phyloP scores from a whole-genome alignment of 2,888 invertebrate genomes.

The Acanthosepion lycidas region DNA sequence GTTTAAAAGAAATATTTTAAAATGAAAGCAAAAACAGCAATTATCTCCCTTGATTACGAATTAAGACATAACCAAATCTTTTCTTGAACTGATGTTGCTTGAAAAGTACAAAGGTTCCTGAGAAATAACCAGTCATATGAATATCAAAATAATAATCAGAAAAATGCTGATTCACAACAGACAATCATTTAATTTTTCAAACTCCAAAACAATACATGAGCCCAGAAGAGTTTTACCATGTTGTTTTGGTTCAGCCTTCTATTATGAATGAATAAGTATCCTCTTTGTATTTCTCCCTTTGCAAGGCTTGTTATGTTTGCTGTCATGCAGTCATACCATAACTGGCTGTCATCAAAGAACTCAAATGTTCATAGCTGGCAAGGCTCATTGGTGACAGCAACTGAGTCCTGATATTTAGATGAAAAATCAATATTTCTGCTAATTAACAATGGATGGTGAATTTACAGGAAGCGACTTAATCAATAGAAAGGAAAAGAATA shows the following conservation, averaged over 20 bases:
- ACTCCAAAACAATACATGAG: not conserved
- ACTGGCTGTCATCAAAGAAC: no score
- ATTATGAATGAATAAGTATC: not conserved
- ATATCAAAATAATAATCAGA: no score
- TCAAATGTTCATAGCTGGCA: no score
- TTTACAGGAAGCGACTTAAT: slow-evolving; percentile 38
- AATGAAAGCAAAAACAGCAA: no score
- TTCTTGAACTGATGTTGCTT: no score
- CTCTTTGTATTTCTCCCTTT: not conserved
- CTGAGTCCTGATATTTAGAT: not conserved
- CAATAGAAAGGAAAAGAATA: slow-evolving; percentile 4
- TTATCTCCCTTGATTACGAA: no score
- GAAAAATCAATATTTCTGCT: slow-evolving; percentile 43
- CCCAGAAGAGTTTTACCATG: no score
- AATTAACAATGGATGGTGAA: slow-evolving; percentile 42
- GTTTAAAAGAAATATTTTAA: no score
- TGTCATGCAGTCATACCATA: not conserved
- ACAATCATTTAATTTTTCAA: not conserved
- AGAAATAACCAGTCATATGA: no score
- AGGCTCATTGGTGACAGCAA: not conserved
- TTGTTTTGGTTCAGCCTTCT: not conserved
- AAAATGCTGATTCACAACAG: not conserved
- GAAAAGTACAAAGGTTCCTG: no score
- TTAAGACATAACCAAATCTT: no score
- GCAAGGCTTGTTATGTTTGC: not conserved